Evolutionary conservation across 2,888 invertebrate genomes (phyloP).

Genomic region (Onthophagus sagittarius): DNA sequence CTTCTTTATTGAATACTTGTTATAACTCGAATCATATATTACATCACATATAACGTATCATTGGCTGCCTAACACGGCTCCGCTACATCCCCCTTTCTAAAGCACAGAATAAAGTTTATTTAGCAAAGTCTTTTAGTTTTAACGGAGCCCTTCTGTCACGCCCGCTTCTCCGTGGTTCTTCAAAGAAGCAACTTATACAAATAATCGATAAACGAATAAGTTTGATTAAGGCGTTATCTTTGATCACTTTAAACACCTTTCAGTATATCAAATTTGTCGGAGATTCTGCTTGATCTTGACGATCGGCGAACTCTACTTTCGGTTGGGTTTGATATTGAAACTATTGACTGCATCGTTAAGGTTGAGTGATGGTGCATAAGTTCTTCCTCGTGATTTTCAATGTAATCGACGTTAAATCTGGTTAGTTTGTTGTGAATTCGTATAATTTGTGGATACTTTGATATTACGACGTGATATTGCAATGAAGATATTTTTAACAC

Average conservation of each 20-base stretch:
- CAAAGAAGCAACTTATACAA: conserved; percentile 14
- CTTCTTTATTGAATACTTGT: too few species aligned
- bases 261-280: background rate
- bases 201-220: conserved; percentile 12
- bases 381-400: conserved; percentile 16
- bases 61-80: too few species aligned
- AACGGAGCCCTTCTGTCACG: too few species aligned
- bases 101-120: too few species aligned
- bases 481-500: conserved; percentile 25
- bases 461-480: conserved; percentile 27
- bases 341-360: background rate
- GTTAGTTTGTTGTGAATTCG: conserved; percentile 21
- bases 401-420: conserved; percentile 28
- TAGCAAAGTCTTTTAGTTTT: too few species aligned
- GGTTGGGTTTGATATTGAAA: background rate
- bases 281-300: background rate
- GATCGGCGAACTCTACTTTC: background rate
- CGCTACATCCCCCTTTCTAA: too few species aligned
- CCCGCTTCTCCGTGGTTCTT: too few species aligned
- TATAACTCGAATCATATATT: too few species aligned
- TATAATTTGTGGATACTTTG: conserved; percentile 26
- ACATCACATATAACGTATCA: too few species aligned
- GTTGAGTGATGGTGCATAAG: background rate
- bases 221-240: conserved; percentile 5
- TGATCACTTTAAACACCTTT: background rate